These are phyloP conservation scores for Tiliqua scincoides DNA, from an alignment of 2,113 vertebrate genomes.

Conservation along the genomic window DNA sequence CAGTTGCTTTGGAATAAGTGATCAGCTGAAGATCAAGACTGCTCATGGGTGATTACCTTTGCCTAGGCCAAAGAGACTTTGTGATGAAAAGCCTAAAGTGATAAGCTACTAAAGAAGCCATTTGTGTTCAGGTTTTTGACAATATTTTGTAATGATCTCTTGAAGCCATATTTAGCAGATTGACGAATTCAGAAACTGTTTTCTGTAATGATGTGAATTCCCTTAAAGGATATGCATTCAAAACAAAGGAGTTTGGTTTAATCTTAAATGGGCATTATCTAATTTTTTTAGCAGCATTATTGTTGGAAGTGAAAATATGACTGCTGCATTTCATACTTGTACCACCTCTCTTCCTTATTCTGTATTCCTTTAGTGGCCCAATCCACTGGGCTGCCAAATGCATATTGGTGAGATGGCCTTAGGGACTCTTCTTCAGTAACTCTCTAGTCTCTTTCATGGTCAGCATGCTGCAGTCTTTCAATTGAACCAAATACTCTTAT, in stretches of 20 bases:
- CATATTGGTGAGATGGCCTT: neutral
- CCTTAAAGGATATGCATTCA: neutral
- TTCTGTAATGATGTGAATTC: neutral
- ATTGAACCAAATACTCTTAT: neutral
- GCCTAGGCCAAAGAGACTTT: neutral
- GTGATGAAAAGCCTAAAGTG: neutral
- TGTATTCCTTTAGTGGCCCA: neutral
- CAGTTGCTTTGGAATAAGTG: neutral
- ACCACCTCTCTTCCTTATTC: neutral
- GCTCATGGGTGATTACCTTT: neutral
- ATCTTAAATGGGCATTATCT: neutral
- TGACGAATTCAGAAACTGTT: neutral
- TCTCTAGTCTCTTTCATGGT: constrained; percentile 1
- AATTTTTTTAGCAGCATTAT: neutral
- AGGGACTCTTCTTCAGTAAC: neutral
- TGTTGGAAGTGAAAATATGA: neutral
- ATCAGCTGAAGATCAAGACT: neutral
- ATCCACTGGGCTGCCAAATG: neutral
- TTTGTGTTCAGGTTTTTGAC: neutral
- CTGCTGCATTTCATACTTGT: neutral
- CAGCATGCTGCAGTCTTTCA: neutral
- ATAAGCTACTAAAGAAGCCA: neutral
- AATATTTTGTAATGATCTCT: neutral
- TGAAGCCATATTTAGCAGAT: neutral
- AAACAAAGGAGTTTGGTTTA: neutral